These are phyloP conservation scores for Pediacus dermestoides DNA, from an alignment of 2,888 invertebrate genomes.

Conservation along the genomic window DNA sequence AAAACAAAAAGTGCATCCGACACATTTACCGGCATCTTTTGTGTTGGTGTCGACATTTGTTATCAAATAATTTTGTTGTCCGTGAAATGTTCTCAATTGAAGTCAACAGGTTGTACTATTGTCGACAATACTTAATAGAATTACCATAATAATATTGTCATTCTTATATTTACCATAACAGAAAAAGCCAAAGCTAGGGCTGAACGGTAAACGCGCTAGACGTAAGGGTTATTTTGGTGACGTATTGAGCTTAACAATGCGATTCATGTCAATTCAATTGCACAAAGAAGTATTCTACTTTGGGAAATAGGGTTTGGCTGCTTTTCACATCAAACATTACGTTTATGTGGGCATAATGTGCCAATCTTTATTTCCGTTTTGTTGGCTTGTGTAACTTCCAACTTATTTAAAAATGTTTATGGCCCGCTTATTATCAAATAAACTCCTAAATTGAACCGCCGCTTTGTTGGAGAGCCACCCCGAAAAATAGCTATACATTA, in stretches of 20 bases:
- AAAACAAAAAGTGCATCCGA: slow-evolving; percentile 40
- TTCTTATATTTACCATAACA: slow-evolving; percentile 50
- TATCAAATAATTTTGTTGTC: slow-evolving; percentile 51
- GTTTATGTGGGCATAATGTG: background rate
- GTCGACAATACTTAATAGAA: slow-evolving; percentile 50
- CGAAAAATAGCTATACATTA: no score
- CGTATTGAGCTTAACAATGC: slow-evolving; percentile 43
- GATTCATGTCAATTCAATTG: slow-evolving; percentile 46
- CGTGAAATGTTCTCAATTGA: slow-evolving; percentile 48
- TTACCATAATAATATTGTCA: slow-evolving; percentile 53
- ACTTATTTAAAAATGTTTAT: no score
- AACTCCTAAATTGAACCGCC: no score
- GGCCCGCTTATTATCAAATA: no score
- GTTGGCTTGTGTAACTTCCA: no score
- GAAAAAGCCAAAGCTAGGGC: slow-evolving; percentile 36
- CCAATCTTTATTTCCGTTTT: slow-evolving; percentile 3
- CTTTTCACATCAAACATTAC: slow-evolving; percentile 4
- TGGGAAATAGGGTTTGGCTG: slow-evolving; percentile 36
- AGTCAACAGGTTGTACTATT: slow-evolving; percentile 50
- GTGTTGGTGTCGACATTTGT: slow-evolving; percentile 44
- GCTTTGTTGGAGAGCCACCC: no score
- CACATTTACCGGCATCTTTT: slow-evolving; percentile 42
- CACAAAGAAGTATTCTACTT: slow-evolving; percentile 43
- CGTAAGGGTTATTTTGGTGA: slow-evolving; percentile 44
- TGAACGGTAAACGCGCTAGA: slow-evolving; percentile 33